Evolutionary conservation across 2,888 invertebrate genomes (phyloP).

Genomic region (Spodoptera picta): DNA sequence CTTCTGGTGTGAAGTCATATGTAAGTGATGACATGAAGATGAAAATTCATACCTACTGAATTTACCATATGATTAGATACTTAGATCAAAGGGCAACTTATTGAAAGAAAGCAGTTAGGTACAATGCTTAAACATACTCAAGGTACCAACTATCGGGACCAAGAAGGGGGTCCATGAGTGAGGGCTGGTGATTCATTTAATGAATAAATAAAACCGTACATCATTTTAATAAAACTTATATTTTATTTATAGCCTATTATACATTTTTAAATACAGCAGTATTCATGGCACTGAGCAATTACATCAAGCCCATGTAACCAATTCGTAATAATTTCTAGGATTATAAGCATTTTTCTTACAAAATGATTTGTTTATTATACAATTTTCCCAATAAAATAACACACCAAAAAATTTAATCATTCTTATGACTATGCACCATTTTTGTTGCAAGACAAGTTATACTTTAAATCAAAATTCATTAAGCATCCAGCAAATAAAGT

Average conservation of each 20-base stretch:
- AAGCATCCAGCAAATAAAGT: conserved; percentile 27
- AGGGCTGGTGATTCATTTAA: no score
- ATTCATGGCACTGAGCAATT: conserved; percentile 53
- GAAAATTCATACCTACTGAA: no score
- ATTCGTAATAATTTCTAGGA: conserved; percentile 43
- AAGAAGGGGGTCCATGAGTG: no score
- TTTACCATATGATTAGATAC: no score
- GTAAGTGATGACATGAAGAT: no score
- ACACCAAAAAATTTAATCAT: conserved; percentile 20
- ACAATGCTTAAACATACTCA: no score
- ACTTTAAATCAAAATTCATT: conserved; percentile 38
- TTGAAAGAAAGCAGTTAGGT: no score
- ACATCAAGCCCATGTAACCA: conserved; percentile 37
- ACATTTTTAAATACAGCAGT: conserved; percentile 41
- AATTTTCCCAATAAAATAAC: conserved; percentile 30
- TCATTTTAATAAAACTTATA: conserved; percentile 17
- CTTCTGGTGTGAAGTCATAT: no score
- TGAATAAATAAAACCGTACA: conserved; percentile 4
- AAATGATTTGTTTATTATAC: conserved; percentile 43
- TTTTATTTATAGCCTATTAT: conserved; percentile 45
- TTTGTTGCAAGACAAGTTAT: conserved; percentile 19
- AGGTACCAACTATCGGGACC: no score
- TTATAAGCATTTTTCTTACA: conserved; percentile 35
- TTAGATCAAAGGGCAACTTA: no score
- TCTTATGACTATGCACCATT: conserved; percentile 42